phyloP scores from a whole-genome alignment of 2,113 vertebrate species.

The Alectura lathami region DNA sequence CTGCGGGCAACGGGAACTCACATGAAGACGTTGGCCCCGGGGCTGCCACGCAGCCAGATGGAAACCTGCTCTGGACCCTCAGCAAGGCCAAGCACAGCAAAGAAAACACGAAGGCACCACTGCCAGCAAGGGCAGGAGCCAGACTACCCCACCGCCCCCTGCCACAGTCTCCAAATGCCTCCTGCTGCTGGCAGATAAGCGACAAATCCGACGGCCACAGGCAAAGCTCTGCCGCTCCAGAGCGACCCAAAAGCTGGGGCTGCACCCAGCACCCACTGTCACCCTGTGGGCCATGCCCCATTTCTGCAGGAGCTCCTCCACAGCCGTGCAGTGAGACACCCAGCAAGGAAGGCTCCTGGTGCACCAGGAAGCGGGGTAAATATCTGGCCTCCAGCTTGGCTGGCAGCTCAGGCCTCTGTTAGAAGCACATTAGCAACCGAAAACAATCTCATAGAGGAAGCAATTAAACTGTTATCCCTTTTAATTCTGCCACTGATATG shows the following conservation, averaged over 20 bases:
- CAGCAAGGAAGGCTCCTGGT: not conserved
- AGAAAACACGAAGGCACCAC: not conserved
- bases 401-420: no score
- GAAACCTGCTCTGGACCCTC: not conserved
- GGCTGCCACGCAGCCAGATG: not conserved
- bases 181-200: not conserved
- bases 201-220: not conserved
- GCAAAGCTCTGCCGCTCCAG: not conserved
- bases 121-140: not conserved
- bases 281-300: rapidly evolving
- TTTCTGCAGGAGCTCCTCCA: not conserved
- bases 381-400: not conserved
- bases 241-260: not conserved
- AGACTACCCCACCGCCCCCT: not conserved
- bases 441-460: not conserved
- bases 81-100: not conserved
- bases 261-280: not conserved
- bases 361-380: not conserved
- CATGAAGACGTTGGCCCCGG: not conserved
- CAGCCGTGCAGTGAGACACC: no score
- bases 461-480: not conserved
- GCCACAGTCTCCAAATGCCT: not conserved
- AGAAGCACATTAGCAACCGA: not conserved
- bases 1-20: not conserved
- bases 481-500: not conserved